Evolutionary conservation across 2,113 vertebrate species (phyloP).

Genomic region (Eretmochelys imbricata): DNA sequence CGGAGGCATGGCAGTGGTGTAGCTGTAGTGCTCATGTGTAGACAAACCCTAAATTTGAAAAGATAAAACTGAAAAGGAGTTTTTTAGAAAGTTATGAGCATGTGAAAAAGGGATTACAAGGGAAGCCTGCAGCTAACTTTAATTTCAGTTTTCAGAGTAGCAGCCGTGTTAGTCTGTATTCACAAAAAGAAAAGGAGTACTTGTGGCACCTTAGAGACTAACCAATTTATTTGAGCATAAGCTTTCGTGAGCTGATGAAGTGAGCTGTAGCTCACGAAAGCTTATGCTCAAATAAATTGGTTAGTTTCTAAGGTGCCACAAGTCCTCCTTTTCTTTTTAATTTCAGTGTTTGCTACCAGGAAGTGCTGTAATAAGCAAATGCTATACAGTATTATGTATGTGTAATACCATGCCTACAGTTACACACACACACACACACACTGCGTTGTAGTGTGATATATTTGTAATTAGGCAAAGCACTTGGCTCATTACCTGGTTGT

Average conservation of each 20-base stretch:
- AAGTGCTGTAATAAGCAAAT: not conserved
- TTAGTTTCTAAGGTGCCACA: no score
- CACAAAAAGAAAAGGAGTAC: no score
- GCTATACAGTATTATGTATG: not conserved
- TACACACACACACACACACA: not conserved
- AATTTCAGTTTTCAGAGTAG: not conserved
- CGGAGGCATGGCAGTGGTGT: no score
- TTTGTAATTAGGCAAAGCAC: not conserved
- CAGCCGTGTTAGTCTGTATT: no score
- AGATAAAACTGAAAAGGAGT: not conserved
- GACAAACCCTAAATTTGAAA: not conserved
- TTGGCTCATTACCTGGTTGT: not conserved
- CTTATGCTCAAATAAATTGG: no score
- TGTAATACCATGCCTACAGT: not conserved
- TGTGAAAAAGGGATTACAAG: not conserved
- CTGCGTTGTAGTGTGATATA: not conserved
- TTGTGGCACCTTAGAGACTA: no score
- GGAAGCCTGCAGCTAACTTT: not conserved
- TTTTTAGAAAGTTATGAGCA: not conserved
- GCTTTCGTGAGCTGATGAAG: no score
- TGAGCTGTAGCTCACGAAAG: no score
- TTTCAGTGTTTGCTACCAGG: not conserved
- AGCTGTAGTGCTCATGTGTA: not conserved
- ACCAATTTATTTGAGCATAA: no score
- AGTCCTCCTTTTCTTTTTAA: not conserved